These are phyloP conservation scores for Nomada lathburiana DNA, from an alignment of 2,888 invertebrate genomes.

Conservation along the genomic window DNA sequence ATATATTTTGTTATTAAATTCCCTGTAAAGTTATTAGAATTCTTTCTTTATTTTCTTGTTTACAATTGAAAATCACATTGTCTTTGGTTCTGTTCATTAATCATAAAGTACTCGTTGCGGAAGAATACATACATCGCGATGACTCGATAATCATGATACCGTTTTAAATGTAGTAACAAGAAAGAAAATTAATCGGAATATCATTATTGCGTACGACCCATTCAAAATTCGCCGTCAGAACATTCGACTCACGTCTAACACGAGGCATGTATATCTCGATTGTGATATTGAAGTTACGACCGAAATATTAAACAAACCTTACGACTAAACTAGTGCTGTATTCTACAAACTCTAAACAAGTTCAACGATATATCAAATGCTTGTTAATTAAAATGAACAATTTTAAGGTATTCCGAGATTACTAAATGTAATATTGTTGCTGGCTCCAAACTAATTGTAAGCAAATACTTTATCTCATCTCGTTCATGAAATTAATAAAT, in stretches of 20 bases:
- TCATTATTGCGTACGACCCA: constrained; percentile 13
- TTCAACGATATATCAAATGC: neutral
- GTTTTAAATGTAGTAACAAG: constrained; percentile 18
- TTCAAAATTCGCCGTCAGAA: constrained; percentile 26
- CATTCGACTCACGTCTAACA: constrained; percentile 23
- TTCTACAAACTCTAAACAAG: constrained; percentile 14
- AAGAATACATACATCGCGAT: constrained; percentile 4
- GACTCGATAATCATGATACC: constrained; percentile 1
- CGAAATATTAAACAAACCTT: constrained; percentile 19
- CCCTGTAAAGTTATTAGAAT: no score
- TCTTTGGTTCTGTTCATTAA: neutral
- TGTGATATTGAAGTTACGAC: constrained; percentile 22
- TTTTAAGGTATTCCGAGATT: neutral
- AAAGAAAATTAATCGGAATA: constrained; percentile 15
- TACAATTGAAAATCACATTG: neutral
- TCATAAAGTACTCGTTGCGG: neutral
- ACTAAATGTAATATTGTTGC: constrained; percentile 2
- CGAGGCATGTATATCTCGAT: constrained; percentile 32
- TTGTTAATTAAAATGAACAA: neutral
- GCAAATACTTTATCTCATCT: neutral
- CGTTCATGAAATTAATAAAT: neutral
- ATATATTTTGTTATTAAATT: neutral
- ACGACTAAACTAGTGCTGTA: neutral
- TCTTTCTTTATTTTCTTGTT: neutral
- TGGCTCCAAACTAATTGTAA: neutral